Evolutionary conservation across 53 echinoderm and acorn worm genomes (phyloP), one percentile per base, ranked within the genome.

Genomic region (Actinopyga echinites): DNA sequence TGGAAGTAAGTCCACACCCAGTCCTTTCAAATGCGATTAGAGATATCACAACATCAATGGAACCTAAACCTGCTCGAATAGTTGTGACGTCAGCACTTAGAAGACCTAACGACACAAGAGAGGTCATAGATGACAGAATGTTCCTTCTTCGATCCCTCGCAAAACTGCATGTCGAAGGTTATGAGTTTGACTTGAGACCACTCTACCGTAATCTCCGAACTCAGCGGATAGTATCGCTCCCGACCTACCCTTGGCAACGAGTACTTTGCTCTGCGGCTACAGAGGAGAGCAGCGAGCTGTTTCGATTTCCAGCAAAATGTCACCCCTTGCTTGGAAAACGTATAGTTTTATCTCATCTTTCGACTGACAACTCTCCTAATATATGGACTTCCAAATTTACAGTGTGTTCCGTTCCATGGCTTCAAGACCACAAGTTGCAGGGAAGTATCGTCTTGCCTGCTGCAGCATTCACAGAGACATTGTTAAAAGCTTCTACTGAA

Each of bases 161-260:
- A 49, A 90, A 87, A 57, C 92, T 97, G 4, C 92, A 97, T 43
- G 94, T 92, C 29, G 94, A 97, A 67, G 99, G 99, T 23, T 94
- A 92, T 55, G 85, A 87, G 8, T 88, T 92, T 31, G 94, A 97
- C 58, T 81, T 92, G 17, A 86, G 92, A 43, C 83, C 87, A 23
- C 80, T 97, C 38, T 97, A 92, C 74, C 91, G 87, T n/a, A 85
- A 85, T 29, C 86, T 85, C 30, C 65, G 83, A 44, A 87, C 87
- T 15, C 95, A 90, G 74, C 88, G 90, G 61, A 90, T 94, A n/a
- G 87, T 92, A 75, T 94, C 99, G 32, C 86, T 97, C 63, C 99
- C 99, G 13, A 86, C 67, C 24, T 97, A 97, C 80, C 94, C 99
- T 36, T 97, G 99, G 99, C 99, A 97, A 67, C 61, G 94, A 56